Base-by-base conservation (phyloP, 2,888 invertebrate species). In the Muschampia plurimacula region DNA sequence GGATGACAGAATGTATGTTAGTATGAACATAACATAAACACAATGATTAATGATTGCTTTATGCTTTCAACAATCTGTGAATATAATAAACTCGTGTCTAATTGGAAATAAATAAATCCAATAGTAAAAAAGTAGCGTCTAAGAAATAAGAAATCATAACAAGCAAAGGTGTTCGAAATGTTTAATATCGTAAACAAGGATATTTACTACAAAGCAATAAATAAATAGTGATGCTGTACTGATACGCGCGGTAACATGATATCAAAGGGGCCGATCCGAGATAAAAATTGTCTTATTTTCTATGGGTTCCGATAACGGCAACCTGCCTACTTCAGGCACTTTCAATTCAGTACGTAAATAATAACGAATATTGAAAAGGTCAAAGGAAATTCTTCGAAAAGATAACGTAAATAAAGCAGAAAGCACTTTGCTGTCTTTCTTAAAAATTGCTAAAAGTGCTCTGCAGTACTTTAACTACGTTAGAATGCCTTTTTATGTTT, bases 321-420 rank as follows among this genome's bases (percentile, higher is more conserved):
- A 67, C 22, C 22, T 59, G 22, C 44, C 44, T 59, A 39, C 52
- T 67, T 57, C 41, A 36, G 44, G 22, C 22, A 55, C 59, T 44
- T 57, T 13, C 57, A 44, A 59, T 36, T 67, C 41, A 41, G 36
- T 41, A 39, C 15, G 55, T 13, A 57, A 41, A 67, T 57, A 67
- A 41, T 59, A 64, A 46, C 46, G 64, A 64, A 67, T 67, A 67
- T 59, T 67, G 41, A 67, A 67, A 67, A 59, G 67, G 59, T 67
- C 67, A 57, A 67, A 57, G 41, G 57, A 57, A 67, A 44, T 44
- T 64, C 46, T 44, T 46, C 64, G 36, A 12, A 64, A 64, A 46
- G 64, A 64, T 64, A 64, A 64, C 12, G 64, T 46, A 64, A 64
- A 46, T 64, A 64, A 64, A 64, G 44, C 46, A 64, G 64, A 22